These are phyloP conservation scores for Camptogramma bilineatum DNA, from an alignment of 2,888 invertebrate species.

Conservation along the genomic window DNA sequence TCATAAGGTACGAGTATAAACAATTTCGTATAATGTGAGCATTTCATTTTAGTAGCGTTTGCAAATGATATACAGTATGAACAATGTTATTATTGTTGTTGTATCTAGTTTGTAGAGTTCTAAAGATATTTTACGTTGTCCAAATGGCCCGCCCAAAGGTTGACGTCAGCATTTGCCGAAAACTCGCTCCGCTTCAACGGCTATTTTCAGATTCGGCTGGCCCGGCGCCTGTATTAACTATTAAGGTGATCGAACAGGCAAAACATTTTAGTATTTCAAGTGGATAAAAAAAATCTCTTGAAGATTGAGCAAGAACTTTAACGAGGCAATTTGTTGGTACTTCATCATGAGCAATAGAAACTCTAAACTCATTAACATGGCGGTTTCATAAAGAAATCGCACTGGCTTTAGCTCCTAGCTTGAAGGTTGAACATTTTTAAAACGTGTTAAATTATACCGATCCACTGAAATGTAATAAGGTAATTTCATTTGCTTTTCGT, in stretches of 20 bases:
- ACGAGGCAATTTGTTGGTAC: conserved; percentile 13
- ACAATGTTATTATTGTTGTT: conserved; percentile 9
- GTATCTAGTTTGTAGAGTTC: conserved; percentile 32
- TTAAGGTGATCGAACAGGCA: conserved; percentile 70
- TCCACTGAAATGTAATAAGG: conserved; percentile 18
- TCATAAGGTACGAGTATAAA: background rate
- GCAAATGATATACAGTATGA: conserved; percentile 5
- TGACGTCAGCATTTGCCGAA: conserved; percentile 76
- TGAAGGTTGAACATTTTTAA: conserved; percentile 9
- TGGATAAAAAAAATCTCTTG: conserved; percentile 48
- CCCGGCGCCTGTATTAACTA: conserved; percentile 54
- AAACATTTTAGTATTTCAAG: conserved; percentile 69
- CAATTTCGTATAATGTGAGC: background rate
- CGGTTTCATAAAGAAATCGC: conserved; percentile 5
- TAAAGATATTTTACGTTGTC: conserved; percentile 60
- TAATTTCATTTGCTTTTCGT: conserved; percentile 26
- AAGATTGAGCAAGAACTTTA: conserved; percentile 15
- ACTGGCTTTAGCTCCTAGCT: background rate
- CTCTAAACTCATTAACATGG: background rate
- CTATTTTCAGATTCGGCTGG: conserved; percentile 68
- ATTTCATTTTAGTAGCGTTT: conserved; percentile 4
- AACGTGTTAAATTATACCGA: conserved; percentile 47
- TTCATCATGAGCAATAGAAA: conserved; percentile 4
- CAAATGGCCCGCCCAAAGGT: conserved; percentile 67
- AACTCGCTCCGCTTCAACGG: conserved; percentile 57